These are phyloP conservation scores for Caerostris darwini DNA, from an alignment of 1,140 invertebrate species.

Conservation along the genomic window DNA sequence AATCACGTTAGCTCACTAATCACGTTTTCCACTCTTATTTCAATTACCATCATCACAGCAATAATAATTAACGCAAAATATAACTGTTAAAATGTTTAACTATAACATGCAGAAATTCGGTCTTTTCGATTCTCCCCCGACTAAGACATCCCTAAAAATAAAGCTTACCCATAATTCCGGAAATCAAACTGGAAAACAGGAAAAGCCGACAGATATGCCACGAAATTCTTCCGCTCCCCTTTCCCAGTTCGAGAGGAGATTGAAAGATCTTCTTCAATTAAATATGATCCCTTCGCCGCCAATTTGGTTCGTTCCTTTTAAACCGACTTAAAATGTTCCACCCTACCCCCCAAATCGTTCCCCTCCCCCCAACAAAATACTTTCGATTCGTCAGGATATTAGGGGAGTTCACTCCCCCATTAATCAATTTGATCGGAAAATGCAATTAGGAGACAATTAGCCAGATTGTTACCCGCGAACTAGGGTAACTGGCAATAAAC, in stretches of 20 bases:
- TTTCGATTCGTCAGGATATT: conserved; percentile 44
- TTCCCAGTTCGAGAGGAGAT: background rate
- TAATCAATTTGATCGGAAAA: conserved; percentile 71
- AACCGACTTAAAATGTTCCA: conserved; percentile 47
- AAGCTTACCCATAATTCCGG: background rate
- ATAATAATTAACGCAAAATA: no score
- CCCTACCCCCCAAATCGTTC: background rate
- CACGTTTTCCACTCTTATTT: no score
- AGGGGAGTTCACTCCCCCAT: conserved; percentile 45
- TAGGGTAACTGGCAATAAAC: conserved; percentile 36
- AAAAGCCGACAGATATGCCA: conserved; percentile 32
- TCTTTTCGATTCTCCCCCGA: background rate
- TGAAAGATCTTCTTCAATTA: conserved; percentile 72
- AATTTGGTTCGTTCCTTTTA: conserved; percentile 37
- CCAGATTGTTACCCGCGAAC: conserved; percentile 60
- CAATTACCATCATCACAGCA: no score
- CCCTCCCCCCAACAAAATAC: background rate
- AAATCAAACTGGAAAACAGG: background rate
- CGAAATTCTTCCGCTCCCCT: background rate
- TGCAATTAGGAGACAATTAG: conserved; percentile 70
- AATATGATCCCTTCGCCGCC: conserved; percentile 51
- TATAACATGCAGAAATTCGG: background rate
- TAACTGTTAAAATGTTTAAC: no score
- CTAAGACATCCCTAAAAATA: background rate
- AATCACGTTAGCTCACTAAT: no score